Percentiles rank a stretch among this genome's conserved stretches.
phyloP scores from a whole-genome alignment of 2,888 invertebrate genomes.

The Philereme transversata region DNA sequence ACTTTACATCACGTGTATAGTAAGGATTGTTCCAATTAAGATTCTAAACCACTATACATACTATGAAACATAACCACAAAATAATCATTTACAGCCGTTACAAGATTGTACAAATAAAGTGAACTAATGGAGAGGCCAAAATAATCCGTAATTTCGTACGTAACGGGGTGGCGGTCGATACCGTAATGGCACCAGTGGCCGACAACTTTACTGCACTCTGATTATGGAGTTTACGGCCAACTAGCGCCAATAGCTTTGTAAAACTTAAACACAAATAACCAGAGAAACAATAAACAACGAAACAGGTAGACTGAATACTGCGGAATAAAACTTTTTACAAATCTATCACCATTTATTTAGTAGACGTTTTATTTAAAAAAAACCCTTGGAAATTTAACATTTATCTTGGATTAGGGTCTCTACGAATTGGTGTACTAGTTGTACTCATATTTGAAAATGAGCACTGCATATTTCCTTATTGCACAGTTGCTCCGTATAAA shows the following conservation, averaged over 20 bases:
- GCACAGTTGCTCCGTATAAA: conserved; percentile 7
- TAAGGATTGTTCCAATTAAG: background rate
- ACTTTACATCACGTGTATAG: too few relatives aligned
- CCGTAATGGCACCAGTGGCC: conserved; percentile 33
- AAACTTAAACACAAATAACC: conserved; percentile 9
- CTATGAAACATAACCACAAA: background rate
- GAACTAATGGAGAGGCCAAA: conserved; percentile 26
- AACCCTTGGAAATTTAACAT: too few relatives aligned
- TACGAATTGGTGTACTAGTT: background rate
- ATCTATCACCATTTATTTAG: background rate
- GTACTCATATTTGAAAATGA: background rate
- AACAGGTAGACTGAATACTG: background rate
- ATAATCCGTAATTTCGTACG: conserved; percentile 42
- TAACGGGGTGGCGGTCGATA: conserved; percentile 39
- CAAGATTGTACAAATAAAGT: conserved; percentile 17
- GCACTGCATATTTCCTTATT: conserved; percentile 5
- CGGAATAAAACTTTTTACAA: background rate
- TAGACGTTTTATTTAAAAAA: background rate
- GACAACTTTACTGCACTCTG: conserved; percentile 19
- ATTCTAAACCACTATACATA: background rate
- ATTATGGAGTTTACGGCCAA: conserved; percentile 27
- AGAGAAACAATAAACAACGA: conserved; percentile 7
- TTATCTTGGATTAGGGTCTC: too few relatives aligned
- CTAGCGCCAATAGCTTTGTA: conserved; percentile 12
- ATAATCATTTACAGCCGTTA: conserved; percentile 9